These are phyloP conservation scores for Drosophila carrolli DNA, from an alignment of 1,140 invertebrate species.

Conservation along the genomic window DNA sequence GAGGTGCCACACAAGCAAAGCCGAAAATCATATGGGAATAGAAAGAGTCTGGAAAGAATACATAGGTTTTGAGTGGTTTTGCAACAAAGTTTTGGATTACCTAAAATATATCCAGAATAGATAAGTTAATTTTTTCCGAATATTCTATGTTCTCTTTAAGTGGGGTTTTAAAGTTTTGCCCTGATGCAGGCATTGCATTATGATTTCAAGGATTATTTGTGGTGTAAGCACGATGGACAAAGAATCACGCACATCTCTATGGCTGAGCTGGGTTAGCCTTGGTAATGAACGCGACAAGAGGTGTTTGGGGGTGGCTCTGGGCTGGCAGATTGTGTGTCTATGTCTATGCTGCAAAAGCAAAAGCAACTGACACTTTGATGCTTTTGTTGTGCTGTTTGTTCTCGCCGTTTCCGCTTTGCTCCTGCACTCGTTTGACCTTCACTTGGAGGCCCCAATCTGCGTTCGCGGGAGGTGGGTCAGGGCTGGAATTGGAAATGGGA, in stretches of 20 bases:
- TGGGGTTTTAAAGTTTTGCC: no score
- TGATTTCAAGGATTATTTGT: not conserved
- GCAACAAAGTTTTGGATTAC: no score
- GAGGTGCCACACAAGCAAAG: no score
- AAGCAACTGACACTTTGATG: conserved; percentile 58
- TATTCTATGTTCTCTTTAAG: no score
- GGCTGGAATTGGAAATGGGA: not conserved
- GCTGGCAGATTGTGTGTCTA: conserved; percentile 9
- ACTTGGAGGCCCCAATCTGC: conserved; percentile 55
- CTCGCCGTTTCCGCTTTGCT: conserved; percentile 50
- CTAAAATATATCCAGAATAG: no score
- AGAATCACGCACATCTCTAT: conserved; percentile 30
- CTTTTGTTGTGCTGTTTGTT: conserved; percentile 58
- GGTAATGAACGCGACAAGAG: conserved; percentile 56
- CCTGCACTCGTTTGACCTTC: conserved; percentile 75
- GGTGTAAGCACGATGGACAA: not conserved
- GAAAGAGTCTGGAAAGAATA: no score
- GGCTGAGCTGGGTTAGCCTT: conserved; percentile 43
- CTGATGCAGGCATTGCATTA: not conserved
- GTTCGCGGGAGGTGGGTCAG: not conserved
- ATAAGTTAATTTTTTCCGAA: no score
- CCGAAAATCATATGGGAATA: no score
- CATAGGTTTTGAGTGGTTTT: no score
- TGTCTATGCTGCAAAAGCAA: conserved; percentile 64
- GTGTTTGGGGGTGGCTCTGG: conserved; percentile 9